These are phyloP conservation scores for Schmidtea mediterranea DNA, from an alignment of 1,140 invertebrate genomes.

Conservation along the genomic window DNA sequence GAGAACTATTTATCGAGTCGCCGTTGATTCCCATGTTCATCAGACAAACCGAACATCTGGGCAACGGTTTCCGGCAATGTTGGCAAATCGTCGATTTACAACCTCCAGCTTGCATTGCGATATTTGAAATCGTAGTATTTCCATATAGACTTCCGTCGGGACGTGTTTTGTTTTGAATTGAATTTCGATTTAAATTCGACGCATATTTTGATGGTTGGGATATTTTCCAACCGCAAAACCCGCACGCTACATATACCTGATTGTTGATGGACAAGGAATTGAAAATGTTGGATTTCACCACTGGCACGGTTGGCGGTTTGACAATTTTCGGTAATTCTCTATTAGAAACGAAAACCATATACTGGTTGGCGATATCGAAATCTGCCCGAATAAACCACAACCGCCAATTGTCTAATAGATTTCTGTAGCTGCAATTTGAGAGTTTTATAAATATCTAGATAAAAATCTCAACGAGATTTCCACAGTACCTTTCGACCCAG, in stretches of 20 bases:
- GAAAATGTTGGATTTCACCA: background rate
- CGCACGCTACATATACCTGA: no score
- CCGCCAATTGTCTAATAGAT: conserved; percentile 46
- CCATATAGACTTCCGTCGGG: no score
- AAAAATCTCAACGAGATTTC: background rate
- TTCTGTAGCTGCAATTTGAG: conserved; percentile 37
- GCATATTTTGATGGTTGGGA: no score
- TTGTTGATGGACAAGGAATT: conserved; percentile 30
- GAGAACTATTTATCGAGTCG: no score
- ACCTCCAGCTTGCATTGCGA: no score
- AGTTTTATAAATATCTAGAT: conserved; percentile 4
- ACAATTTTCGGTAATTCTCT: no score
- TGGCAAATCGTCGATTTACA: conserved; percentile 79
- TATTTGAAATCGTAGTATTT: no score
- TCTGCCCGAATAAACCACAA: conserved; percentile 33
- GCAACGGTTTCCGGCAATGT: conserved; percentile 66
- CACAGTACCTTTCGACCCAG: no score
- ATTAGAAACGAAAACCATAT: background rate
- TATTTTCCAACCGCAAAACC: no score
- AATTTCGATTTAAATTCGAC: no score
- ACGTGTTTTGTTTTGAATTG: no score
- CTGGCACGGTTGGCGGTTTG: background rate
- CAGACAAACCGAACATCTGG: conserved; percentile 64
- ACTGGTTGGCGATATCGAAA: conserved; percentile 7
- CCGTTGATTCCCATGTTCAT: conserved; percentile 70